Conservation (phyloP, 2,797 vertebrate species). For the Clarias platycephalus region DNA sequence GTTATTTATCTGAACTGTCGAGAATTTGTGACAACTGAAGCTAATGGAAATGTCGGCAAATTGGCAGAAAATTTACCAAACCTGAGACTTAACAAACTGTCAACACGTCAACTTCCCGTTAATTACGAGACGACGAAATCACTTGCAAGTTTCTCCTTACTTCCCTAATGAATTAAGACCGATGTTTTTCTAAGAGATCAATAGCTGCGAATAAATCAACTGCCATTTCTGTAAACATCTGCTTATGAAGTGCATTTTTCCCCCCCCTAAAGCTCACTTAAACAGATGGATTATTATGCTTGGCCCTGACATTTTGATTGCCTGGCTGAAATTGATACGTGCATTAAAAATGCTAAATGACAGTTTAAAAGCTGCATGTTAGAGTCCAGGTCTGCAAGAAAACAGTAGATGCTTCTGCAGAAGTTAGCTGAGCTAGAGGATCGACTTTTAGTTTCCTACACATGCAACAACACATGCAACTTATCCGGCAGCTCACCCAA, state of each 20-base stretch:
- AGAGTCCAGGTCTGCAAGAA: constrained; percentile 63
- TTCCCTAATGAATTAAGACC: constrained; percentile 48
- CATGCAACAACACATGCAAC: constrained; percentile 26
- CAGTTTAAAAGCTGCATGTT: constrained; percentile 72
- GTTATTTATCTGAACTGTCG: constrained; percentile 12
- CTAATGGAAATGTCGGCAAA: constrained; percentile 30
- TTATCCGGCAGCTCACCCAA: constrained; percentile 17
- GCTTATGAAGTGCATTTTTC: constrained; percentile 65
- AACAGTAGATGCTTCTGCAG: constrained; percentile 57
- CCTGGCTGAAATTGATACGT: constrained; percentile 70
- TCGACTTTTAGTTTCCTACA: constrained; percentile 11
- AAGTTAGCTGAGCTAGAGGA: constrained; percentile 15
- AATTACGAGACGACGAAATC: constrained; percentile 15
- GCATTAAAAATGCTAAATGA: constrained; percentile 71
- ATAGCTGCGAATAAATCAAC: constrained; percentile 74
- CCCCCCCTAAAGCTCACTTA: constrained; percentile 60
- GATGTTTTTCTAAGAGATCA: constrained; percentile 66
- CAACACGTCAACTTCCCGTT: constrained; percentile 19
- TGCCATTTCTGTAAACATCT: constrained; percentile 60
- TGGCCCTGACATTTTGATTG: constrained; percentile 66
- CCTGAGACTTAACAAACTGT: constrained; percentile 21
- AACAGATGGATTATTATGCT: constrained; percentile 63
- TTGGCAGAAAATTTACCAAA: constrained; percentile 27
- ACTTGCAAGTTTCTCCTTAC: constrained; percentile 36
- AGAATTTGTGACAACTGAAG: background rate